These are phyloP conservation scores for Tetramorium parvispinum DNA, from an alignment of 1,140 invertebrate genomes.

Conservation along the genomic window DNA sequence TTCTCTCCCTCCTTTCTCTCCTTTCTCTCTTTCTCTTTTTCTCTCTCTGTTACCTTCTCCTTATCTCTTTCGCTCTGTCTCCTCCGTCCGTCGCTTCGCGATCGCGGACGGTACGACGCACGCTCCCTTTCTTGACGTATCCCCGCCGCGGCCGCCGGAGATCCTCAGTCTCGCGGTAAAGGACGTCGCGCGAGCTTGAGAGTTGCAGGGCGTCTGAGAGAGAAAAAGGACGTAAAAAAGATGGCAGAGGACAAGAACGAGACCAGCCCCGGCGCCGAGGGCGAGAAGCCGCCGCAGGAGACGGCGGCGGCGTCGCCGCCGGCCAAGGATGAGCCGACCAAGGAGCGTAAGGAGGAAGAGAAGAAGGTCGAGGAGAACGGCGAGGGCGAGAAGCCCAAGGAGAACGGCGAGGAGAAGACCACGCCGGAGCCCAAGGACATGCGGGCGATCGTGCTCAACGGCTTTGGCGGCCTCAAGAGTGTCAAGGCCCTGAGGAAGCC, in stretches of 20 bases:
- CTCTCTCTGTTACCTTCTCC: background rate
- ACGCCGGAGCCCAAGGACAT: slow-evolving; percentile 91
- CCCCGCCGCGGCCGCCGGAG: background rate
- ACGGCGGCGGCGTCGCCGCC: slow-evolving; percentile 72
- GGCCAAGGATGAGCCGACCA: slow-evolving; percentile 74
- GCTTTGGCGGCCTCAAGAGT: slow-evolving; percentile 94
- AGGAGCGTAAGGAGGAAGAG: slow-evolving; percentile 85
- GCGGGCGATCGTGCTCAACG: slow-evolving; percentile 92
- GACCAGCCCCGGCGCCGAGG: slow-evolving; percentile 78
- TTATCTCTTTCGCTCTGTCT: background rate
- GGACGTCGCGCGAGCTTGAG: slow-evolving; percentile 45
- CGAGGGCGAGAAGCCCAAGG: slow-evolving; percentile 83
- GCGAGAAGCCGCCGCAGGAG: slow-evolving; percentile 80
- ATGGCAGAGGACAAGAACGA: slow-evolving; percentile 85
- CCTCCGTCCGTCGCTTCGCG: slow-evolving; percentile 27
- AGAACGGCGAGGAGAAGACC: slow-evolving; percentile 87
- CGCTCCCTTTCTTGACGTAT: slow-evolving; percentile 50
- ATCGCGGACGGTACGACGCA: slow-evolving; percentile 35
- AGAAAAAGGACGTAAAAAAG: slow-evolving; percentile 60
- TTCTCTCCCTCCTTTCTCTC: slow-evolving; percentile 30
- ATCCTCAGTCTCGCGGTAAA: slow-evolving; percentile 32
- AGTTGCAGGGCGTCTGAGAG: slow-evolving; percentile 26
- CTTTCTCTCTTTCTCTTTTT: slow-evolving; percentile 19
- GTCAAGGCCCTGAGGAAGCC: slow-evolving; percentile 93
- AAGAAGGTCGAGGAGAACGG: slow-evolving; percentile 86